phyloP scores from a whole-genome alignment of 2,113 vertebrate species.

The Oostethus manadensis region DNA sequence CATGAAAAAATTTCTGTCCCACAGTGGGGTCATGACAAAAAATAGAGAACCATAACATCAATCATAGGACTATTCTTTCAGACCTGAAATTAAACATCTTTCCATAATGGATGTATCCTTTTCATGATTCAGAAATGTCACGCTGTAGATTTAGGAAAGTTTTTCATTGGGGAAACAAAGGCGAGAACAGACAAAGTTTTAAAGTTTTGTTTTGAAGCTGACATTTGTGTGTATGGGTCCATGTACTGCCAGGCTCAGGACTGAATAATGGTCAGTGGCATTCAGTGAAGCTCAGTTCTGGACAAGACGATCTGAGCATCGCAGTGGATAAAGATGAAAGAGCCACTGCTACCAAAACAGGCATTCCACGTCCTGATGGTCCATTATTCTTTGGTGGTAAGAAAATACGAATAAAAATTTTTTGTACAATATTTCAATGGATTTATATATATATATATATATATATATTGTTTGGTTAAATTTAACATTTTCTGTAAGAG shows the following conservation, averaged over 20 bases:
- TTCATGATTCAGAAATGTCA: background rate
- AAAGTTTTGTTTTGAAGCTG: background rate
- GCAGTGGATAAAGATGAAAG: constrained; percentile 75
- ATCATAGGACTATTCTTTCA: background rate
- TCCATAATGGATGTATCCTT: background rate
- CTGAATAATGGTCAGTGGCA: constrained; percentile 93
- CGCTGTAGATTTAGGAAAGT: background rate
- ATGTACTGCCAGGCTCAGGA: constrained; percentile 64
- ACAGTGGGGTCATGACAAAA: too few species aligned
- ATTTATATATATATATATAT: too few species aligned
- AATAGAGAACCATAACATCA: too few species aligned
- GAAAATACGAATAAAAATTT: constrained; percentile 5
- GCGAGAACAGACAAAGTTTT: background rate
- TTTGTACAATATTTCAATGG: background rate
- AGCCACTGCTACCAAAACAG: constrained; percentile 53
- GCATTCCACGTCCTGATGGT: constrained; percentile 63
- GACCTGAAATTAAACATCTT: background rate
- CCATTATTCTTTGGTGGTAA: constrained; percentile 87
- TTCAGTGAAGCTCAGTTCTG: constrained; percentile 74
- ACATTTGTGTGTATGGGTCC: constrained; percentile 4
- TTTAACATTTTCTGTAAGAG: background rate
- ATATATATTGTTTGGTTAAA: too few species aligned
- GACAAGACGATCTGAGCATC: constrained; percentile 74
- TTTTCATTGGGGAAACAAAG: background rate
- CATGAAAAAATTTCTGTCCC: too few species aligned